Evolutionary conservation across 2,113 vertebrate genomes (phyloP), one percentile per base, ranked within the genome.

Genomic region (Oreochromis niloticus): DNA sequence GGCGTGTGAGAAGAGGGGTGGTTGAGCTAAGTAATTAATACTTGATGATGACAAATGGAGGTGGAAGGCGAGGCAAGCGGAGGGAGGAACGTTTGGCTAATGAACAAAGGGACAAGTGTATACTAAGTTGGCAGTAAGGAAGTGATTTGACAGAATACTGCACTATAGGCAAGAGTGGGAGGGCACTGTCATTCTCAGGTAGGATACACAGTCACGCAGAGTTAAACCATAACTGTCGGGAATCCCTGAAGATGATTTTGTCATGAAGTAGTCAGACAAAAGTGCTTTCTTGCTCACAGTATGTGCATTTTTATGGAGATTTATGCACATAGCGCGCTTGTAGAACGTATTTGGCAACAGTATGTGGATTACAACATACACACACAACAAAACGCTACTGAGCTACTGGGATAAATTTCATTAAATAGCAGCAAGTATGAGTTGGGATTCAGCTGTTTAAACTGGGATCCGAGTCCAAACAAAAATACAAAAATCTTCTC

Each of bases 1-100:
- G 54, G 68, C 89, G 79, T 87, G 80, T 50, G 84, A 68, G 52
- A 57, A 55, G 89, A 91, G 30, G 48, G 85, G 63, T 87, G 78
- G 85, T 86, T 85, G 91, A 84, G 91, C 87, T 59, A 22, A 91
- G 94, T 93, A 96, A 96, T 96, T 95, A 96, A 95, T 92, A 93
- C 89, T 94, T 94, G 94, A 95, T 93, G 93, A 94, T 95, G 93
- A 95, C 80, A 91, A 96, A 96, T 95, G 83, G 85, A 93, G 90
- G 92, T 87, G 84, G 78, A 88, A 24, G 63, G 84, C 82, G 80
- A 89, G 89, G 89, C 80, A 86, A 93, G 88, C 63, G 54, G 92
- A 85, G 87, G 88, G 84, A 92, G 88, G 93, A 84, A 78, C 73
- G 19, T 87, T 94, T 88, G 81, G 59, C 89, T 95, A 95, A 93